phyloP scores from a whole-genome alignment of 2,797 vertebrate species.

The Denticeps clupeoides region DNA sequence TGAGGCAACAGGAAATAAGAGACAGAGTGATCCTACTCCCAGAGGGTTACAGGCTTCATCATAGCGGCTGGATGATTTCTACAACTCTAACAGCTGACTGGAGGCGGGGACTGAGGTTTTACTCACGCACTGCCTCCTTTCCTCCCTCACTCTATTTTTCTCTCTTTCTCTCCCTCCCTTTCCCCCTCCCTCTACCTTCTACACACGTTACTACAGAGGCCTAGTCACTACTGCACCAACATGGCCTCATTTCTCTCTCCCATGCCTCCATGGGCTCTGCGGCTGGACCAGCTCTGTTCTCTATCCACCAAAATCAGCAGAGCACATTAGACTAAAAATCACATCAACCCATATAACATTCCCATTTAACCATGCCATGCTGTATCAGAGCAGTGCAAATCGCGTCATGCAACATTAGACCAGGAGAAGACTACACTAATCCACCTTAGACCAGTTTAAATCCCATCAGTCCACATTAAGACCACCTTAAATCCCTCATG shows the following conservation, averaged over 20 bases:
- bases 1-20: conserved; percentile 8
- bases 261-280: neutral
- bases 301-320: neutral
- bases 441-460: no score
- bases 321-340: conserved; percentile 5
- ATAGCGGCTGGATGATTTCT: conserved; percentile 21
- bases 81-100: conserved; percentile 26
- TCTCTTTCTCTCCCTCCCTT: neutral
- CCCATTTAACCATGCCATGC: neutral
- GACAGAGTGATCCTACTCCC: conserved; percentile 1
- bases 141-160: neutral
- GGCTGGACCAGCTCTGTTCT: neutral
- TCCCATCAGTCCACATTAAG: no score
- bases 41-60: conserved; percentile 19
- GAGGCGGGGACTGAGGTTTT: conserved; percentile 15
- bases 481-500: no score
- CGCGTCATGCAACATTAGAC: neutral
- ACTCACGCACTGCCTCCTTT: conserved; percentile 11
- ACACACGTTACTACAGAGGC: conserved; percentile 27
- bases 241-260: conserved; percentile 30
- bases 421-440: no score
- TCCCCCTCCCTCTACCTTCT: conserved; percentile 7
- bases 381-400: neutral
- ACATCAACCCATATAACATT: conserved; percentile 8
- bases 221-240: conserved; percentile 30